Base-by-base conservation (phyloP, 2,888 invertebrate genomes). In the Tipula vernalis region DNA sequence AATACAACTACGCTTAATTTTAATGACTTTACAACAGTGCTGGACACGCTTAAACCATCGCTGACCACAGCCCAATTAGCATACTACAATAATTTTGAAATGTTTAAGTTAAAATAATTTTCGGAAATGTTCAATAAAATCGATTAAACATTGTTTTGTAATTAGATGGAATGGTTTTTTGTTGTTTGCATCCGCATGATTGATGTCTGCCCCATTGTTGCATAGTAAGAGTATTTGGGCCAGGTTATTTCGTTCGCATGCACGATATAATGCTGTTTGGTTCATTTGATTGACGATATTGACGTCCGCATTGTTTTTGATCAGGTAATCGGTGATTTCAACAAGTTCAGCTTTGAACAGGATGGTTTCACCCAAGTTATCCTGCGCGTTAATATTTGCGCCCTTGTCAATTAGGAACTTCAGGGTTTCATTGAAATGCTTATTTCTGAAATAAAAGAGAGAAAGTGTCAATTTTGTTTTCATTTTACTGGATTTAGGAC, bases 11-110 rank as follows among this genome's bases (percentile, higher is more conserved):
- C 3, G 2, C 18, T 71, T 28, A 71, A 10, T 28, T 71, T 28
- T 71, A 71, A 12, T 71, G 71, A 71, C 28, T 71, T 71, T 71
- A 71, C 71, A 18, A 28, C 71, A 3, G 71, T 71, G 71, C 28
- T 71, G 8, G 10, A 28, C 3, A 71, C 71, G 5, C 71, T 71
- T 12, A 71, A 71, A 28, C 92, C 93, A 2, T 93, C 93, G 51
- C 88, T 93, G 5, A 90, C 90, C 5, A 88, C 89, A 84, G 87
- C 88, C 2, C 92, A 92, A 89, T 90, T 92, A 71, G 88, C 90
- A 13, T 90, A 89, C 88, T 93, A 92, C 88, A 88, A 89, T 85
- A 88, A 90, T 85, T 92, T 92, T 88, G 90, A 91, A 84, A 88
- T 88, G 5, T 71, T 71, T 28, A 71, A 28, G 12, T 10, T 71